Percentiles rank a stretch among this genome's conserved stretches.
These are phyloP conservation scores for Apis laboriosa DNA, from an alignment of 1,140 invertebrate species.

Conservation along the genomic window DNA sequence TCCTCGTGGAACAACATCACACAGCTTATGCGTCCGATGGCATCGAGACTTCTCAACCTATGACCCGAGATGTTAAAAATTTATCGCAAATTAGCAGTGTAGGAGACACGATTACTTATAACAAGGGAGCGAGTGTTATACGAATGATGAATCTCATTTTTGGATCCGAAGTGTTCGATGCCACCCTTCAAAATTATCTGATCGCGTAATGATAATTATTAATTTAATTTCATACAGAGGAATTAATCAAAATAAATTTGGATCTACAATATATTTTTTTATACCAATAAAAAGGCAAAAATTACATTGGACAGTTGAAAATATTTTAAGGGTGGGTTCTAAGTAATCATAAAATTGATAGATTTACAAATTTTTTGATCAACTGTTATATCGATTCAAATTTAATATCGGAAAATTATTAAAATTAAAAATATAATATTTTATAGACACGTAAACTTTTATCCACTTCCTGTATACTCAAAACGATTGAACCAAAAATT, in stretches of 20 bases:
- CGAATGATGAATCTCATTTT: slow-evolving; percentile 89
- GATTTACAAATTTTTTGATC: too few relatives aligned
- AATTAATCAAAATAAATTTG: too few relatives aligned
- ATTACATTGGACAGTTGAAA: too few relatives aligned
- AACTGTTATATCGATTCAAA: too few relatives aligned
- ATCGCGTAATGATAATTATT: slow-evolving; percentile 72
- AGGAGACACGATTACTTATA: slow-evolving; percentile 88
- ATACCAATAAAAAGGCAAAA: too few relatives aligned
- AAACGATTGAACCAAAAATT: neutral
- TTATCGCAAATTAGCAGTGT: slow-evolving; percentile 83
- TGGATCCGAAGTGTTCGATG: slow-evolving; percentile 84
- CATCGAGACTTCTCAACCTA: slow-evolving; percentile 61
- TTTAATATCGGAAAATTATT: too few relatives aligned
- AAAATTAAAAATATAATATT: too few relatives aligned
- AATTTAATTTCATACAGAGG: too few relatives aligned
- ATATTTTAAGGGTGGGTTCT: too few relatives aligned
- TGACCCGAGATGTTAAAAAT: slow-evolving; percentile 67
- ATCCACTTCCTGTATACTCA: neutral
- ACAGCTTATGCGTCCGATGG: slow-evolving; percentile 65
- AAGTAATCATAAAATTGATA: too few relatives aligned
- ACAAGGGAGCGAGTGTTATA: slow-evolving; percentile 86
- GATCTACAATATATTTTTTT: too few relatives aligned
- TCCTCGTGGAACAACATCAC: slow-evolving; percentile 73
- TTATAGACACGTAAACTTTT: neutral
- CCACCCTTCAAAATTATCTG: slow-evolving; percentile 83